Base-by-base conservation (phyloP, 2,888 invertebrate genomes). In the Quadriops clusia region DNA sequence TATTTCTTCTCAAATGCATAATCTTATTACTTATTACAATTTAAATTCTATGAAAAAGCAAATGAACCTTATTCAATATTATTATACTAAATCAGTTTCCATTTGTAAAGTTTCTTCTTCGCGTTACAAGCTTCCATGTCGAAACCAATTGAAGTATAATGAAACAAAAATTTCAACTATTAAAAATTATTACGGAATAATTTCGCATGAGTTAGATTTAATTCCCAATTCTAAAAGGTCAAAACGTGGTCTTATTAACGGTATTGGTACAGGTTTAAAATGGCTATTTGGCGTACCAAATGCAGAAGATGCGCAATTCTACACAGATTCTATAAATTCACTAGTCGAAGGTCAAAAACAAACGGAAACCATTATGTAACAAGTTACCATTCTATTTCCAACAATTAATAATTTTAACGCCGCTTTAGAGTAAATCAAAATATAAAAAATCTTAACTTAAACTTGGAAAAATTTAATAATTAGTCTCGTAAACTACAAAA, bases 391-490 rank as follows among this genome's bases (percentile, higher is more conserved):
- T 8, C 13, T 32, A 10, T 32, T 22, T 21, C n/a, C 12, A 7
- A 18, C 32, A 10, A 18, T 32, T 2, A 13, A 8, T 5, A 32
- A 32, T 28, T 28, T 28, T 28, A 32, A 32, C 21, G 21, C 18
- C 15, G 26, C 32, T 5, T 9, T 28, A n/a, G 17, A 26, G 8
- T 32, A 16, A 18, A 28, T n/a, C 14, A 6, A 12, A 28, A 28
- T 3, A 10, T 20, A 7, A 18, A 28, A 12, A 17, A 13, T 7
- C 5, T 28, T 12, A 28, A 28, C 13, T 21, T 21, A 4, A 28
- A 28, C 14, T 20, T 28, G 21, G 12, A 20, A 10, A 21, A 28
- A 15, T 28, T 27, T 16, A 17, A 27, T 14, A 28, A 22, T 7
- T 30, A 10, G 14, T 9, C 20, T 3, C 11, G 12, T 7, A 13